phyloP scores from a whole-genome alignment of 2,113 vertebrate species.

The Murina feae region DNA sequence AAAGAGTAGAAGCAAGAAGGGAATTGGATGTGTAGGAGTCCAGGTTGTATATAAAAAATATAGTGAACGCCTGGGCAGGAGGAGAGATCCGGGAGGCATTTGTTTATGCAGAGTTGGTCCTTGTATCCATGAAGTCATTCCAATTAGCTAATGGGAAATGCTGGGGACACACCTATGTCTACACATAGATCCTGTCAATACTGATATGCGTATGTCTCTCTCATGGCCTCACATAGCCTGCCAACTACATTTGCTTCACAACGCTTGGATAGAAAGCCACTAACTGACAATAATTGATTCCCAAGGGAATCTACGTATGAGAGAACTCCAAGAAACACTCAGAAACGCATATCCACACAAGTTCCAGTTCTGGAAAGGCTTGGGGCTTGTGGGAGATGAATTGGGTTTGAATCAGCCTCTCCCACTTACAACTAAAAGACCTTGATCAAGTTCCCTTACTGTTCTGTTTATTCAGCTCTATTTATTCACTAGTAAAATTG shows the following conservation, averaged over 20 bases:
- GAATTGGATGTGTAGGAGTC: neutral
- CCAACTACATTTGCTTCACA: neutral
- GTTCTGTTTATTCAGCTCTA: neutral
- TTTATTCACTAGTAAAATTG: slow-evolving; percentile 1
- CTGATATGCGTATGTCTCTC: neutral
- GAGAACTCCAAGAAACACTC: neutral
- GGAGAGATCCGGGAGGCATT: neutral
- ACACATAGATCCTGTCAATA: neutral
- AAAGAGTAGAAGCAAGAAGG: neutral
- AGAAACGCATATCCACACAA: neutral
- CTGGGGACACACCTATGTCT: neutral
- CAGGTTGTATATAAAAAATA: neutral
- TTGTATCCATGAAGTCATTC: neutral
- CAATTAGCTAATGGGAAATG: neutral
- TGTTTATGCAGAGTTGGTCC: neutral
- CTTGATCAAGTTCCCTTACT: neutral
- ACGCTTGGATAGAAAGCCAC: neutral
- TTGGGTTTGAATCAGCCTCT: neutral
- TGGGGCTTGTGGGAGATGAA: neutral
- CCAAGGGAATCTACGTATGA: neutral
- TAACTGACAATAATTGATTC: neutral
- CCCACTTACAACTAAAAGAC: neutral
- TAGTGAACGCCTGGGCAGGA: neutral
- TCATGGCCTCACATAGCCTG: neutral
- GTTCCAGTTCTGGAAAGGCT: neutral